phyloP scores from a whole-genome alignment of 2,797 vertebrate species.

The Pangasius sanitwongsei region DNA sequence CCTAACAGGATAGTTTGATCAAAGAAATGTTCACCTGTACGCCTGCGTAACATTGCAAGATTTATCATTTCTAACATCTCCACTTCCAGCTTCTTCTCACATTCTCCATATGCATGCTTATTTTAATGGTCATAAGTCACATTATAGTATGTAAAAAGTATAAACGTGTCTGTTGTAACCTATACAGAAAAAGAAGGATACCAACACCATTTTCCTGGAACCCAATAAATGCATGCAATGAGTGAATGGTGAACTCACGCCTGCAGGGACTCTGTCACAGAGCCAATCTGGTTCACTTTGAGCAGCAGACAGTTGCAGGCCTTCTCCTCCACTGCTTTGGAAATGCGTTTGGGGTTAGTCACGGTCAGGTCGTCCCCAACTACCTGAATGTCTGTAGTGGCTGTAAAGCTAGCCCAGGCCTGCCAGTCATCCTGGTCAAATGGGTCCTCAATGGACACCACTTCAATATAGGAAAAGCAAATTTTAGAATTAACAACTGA shows the following conservation, averaged over 20 bases:
- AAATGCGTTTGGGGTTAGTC: slow-evolving; percentile 92
- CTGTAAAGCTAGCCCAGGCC: slow-evolving; percentile 90
- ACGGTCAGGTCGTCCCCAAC: slow-evolving; percentile 96
- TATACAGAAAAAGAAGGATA: not conserved
- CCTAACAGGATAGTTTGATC: not conserved
- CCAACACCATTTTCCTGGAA: not conserved
- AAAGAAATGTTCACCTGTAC: not conserved
- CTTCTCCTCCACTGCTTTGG: slow-evolving; percentile 85
- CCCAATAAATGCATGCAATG: not conserved
- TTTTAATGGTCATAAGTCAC: not conserved
- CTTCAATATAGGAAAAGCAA: slow-evolving; percentile 62
- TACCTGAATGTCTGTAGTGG: slow-evolving; percentile 84
- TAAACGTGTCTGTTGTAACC: not conserved
- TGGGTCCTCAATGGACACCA: slow-evolving; percentile 95
- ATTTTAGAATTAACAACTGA: not conserved
- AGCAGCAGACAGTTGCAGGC: slow-evolving; percentile 96
- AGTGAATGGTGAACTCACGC: slow-evolving; percentile 79
- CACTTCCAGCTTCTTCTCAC: not conserved
- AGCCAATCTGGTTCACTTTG: slow-evolving; percentile 97
- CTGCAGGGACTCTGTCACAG: slow-evolving; percentile 88
- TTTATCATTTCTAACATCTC: not conserved
- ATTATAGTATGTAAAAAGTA: not conserved
- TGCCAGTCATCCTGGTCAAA: slow-evolving; percentile 97
- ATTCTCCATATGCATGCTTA: not conserved
- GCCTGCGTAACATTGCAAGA: not conserved